Evolutionary conservation across 2,113 vertebrate genomes (phyloP).

Genomic region (Melanerpes formicivorus): DNA sequence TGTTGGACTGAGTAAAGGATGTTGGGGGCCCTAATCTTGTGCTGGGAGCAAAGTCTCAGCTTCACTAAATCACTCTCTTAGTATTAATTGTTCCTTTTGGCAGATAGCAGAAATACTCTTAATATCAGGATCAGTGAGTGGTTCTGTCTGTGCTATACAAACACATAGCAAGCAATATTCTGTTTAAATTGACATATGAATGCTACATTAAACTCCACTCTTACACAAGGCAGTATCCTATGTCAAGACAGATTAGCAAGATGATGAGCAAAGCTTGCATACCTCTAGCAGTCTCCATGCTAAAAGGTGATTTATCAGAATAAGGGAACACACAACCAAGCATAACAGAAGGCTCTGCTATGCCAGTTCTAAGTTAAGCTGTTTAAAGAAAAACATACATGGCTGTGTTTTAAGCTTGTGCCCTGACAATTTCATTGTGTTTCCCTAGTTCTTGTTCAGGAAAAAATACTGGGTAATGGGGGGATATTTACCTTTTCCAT

Average conservation of each 20-base stretch:
- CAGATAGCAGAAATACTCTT: neutral
- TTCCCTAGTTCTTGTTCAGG: neutral
- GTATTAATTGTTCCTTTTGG: neutral
- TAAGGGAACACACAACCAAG: neutral
- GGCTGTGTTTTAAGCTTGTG: neutral
- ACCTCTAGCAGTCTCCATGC: neutral
- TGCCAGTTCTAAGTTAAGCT: neutral
- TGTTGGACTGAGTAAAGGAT: neutral
- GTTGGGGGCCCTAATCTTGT: neutral
- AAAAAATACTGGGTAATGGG: neutral
- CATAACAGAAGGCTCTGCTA: neutral
- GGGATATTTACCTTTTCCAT: neutral
- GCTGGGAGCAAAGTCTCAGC: slow-evolving; percentile 1
- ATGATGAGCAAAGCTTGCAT: neutral
- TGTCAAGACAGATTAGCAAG: neutral
- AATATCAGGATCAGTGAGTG: neutral
- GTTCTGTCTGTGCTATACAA: neutral
- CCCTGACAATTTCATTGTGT: neutral
- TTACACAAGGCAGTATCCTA: neutral
- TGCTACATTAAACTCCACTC: neutral
- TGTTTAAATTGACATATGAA: neutral
- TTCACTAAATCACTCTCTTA: neutral
- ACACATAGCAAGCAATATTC: neutral
- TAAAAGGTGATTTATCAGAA: neutral
- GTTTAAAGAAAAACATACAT: neutral